Evolutionary conservation across 37 sponge, comb jelly and placozoan genomes (phyloP).

Genomic region (Aphrocallistes beatrix): DNA sequence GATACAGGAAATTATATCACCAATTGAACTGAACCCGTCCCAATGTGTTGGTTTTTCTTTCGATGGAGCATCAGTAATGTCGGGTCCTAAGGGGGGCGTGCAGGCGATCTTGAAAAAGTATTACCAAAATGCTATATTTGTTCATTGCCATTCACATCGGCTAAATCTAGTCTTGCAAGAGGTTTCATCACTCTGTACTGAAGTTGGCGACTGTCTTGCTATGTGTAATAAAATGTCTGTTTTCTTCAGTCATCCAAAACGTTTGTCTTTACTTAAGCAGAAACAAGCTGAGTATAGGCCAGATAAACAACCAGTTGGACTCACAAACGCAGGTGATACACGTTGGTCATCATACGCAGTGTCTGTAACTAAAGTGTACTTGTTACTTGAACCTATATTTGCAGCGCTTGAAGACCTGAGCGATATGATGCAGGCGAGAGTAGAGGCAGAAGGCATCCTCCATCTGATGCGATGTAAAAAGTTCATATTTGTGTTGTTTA

Average conservation of each 20-base stretch:
- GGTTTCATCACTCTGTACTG: not conserved
- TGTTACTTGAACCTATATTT: not conserved
- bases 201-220: not conserved
- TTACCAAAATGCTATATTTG: not conserved
- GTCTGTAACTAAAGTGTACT: not conserved
- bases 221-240: not conserved
- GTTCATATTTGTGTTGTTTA: not conserved
- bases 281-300: not conserved
- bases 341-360: not conserved
- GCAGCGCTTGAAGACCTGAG: not conserved
- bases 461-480: not conserved
- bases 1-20: not conserved
- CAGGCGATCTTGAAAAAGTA: constrained; percentile 17
- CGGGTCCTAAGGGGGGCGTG: not conserved
- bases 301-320: not conserved
- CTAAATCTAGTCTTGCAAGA: not conserved
- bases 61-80: constrained; percentile 18
- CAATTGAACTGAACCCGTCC: not conserved
- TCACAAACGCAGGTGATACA: not conserved
- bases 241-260: not conserved
- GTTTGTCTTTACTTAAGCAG: not conserved
- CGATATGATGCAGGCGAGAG: not conserved
- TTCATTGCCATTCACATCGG: not conserved
- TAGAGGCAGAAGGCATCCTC: not conserved
- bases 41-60: constrained; percentile 19